Conservation (phyloP, 2,888 invertebrate species). For the Caenorhabditis parvicauda region DNA sequence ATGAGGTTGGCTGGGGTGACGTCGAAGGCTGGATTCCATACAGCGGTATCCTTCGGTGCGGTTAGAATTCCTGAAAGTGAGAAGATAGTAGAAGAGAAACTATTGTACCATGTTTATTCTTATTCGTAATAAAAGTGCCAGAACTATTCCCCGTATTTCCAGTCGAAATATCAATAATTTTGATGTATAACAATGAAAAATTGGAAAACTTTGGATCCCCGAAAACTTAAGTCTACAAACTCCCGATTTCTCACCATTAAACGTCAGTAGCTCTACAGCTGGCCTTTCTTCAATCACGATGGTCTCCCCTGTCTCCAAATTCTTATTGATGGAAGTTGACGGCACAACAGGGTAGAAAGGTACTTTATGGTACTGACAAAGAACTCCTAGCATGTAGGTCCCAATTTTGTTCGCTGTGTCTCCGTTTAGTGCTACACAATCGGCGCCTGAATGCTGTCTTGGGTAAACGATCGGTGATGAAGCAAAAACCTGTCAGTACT, state of each 20-base stretch:
- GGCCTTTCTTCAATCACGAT: conserved; percentile 93
- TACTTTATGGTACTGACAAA: conserved; percentile 78
- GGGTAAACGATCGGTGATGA: neutral
- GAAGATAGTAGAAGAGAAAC: neutral
- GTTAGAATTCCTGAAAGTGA: conserved; percentile 34
- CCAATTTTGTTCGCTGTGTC: conserved; percentile 92
- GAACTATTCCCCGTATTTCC: neutral
- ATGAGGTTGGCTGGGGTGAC: conserved; percentile 90
- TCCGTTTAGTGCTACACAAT: conserved; percentile 90
- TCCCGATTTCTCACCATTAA: conserved; percentile 79
- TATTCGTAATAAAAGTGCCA: neutral
- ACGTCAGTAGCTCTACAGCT: conserved; percentile 83
- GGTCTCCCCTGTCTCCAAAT: conserved; percentile 76
- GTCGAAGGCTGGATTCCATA: conserved; percentile 99
- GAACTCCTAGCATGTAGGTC: conserved; percentile 76
- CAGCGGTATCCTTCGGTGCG: conserved; percentile 75
- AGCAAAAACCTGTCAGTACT: conserved; percentile 80
- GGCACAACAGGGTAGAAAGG: conserved; percentile 69
- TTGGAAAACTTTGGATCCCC: no score
- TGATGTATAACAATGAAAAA: no score
- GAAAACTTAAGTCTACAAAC: no score
- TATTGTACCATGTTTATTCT: neutral
- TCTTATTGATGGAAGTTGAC: conserved; percentile 86
- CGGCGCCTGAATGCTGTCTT: conserved; percentile 69
- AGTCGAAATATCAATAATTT: no score